Evolutionary conservation across 2,888 invertebrate species (phyloP).

Genomic region (Aplocera efformata): DNA sequence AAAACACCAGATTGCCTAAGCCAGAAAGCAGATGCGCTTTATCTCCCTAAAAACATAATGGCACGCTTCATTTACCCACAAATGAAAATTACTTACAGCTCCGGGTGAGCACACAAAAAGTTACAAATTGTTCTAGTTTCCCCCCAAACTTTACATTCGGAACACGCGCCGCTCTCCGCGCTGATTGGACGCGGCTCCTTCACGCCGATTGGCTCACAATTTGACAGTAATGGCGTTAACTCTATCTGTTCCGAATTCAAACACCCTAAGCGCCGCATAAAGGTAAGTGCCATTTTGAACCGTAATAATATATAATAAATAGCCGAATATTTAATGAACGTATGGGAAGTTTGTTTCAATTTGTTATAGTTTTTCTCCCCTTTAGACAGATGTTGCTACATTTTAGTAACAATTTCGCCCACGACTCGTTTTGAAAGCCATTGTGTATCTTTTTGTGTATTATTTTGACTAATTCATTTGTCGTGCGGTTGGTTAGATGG

Average conservation of each 20-base stretch:
- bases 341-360: constrained; percentile 13
- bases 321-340: too few species aligned
- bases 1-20: constrained; percentile 10
- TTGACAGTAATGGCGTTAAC: constrained; percentile 80
- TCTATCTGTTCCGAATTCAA: constrained; percentile 33
- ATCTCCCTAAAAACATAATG: constrained; percentile 24
- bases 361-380: constrained; percentile 43
- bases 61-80: constrained; percentile 35
- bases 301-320: fast-evolving
- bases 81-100: constrained; percentile 45
- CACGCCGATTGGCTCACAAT: constrained; percentile 71
- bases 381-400: constrained; percentile 78
- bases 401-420: constrained; percentile 78
- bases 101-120: constrained; percentile 54
- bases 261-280: constrained; percentile 16
- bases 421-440: constrained; percentile 66
- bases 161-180: constrained; percentile 54
- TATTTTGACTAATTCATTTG: constrained; percentile 77
- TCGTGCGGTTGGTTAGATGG: constrained; percentile 75
- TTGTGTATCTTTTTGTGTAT: constrained; percentile 72
- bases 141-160: constrained; percentile 72
- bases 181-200: constrained; percentile 63
- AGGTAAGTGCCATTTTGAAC: constrained; percentile 22
- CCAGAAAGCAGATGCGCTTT: constrained; percentile 21
- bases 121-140: constrained; percentile 67